These are phyloP conservation scores for Limnephilus auricula DNA, from an alignment of 2,888 invertebrate species.

Conservation along the genomic window DNA sequence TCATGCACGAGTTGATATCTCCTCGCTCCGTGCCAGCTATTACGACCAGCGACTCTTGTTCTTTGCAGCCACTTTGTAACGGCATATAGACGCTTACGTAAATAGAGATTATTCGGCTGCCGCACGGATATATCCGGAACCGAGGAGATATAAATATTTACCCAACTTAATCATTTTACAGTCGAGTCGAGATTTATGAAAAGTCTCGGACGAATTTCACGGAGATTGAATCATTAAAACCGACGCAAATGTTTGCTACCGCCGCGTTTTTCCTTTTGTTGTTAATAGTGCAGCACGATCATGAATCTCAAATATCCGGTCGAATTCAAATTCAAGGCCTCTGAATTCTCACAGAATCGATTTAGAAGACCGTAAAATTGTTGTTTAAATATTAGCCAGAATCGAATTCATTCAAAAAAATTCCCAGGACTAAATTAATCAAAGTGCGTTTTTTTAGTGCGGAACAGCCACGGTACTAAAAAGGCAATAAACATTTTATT, in stretches of 20 bases:
- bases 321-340: constrained; percentile 8
- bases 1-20: constrained; percentile 59
- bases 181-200: constrained; percentile 31
- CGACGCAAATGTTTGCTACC: constrained; percentile 13
- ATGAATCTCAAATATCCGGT: background rate
- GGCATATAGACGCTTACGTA: constrained; percentile 19
- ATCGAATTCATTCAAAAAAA: background rate
- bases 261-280: constrained; percentile 3
- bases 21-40: constrained; percentile 12
- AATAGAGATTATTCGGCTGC: constrained; percentile 54
- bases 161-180: constrained; percentile 39
- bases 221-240: constrained; percentile 12
- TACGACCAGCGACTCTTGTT: constrained; percentile 23
- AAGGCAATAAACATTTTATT: no score
- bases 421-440: background rate
- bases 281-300: constrained; percentile 4
- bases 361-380: constrained; percentile 25
- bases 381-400: constrained; percentile 15
- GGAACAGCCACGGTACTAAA: no score
- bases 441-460: no score
- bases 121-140: constrained; percentile 37
- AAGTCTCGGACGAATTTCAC: constrained; percentile 20
- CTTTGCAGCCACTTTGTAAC: constrained; percentile 4
- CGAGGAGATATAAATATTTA: constrained; percentile 48
- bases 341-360: constrained; percentile 27